phyloP scores from a whole-genome alignment of 2,888 invertebrate genomes.

The Drosophila colorata region DNA sequence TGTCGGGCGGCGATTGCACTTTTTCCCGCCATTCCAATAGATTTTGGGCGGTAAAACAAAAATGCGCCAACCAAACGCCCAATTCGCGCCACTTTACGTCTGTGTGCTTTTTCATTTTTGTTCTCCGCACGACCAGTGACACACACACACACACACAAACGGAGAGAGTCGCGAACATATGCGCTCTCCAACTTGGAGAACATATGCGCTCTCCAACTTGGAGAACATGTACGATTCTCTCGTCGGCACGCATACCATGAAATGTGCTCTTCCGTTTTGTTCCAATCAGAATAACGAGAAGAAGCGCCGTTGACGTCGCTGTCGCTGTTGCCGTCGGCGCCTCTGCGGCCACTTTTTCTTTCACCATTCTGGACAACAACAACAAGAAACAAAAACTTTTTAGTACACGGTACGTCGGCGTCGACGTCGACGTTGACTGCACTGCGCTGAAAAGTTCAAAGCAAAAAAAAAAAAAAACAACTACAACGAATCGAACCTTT shows the following conservation, averaged over 20 bases:
- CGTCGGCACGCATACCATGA: constrained; percentile 45
- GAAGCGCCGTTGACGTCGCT: constrained; percentile 20
- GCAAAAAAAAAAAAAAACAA: constrained; percentile 41
- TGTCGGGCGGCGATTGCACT: constrained; percentile 71
- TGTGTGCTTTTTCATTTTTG: constrained; percentile 54
- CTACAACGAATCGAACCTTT: constrained; percentile 56
- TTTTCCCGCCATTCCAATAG: constrained; percentile 74
- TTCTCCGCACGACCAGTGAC: constrained; percentile 44
- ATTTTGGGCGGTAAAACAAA: constrained; percentile 79
- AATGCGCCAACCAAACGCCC: constrained; percentile 77
- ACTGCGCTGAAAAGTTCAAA: constrained; percentile 69
- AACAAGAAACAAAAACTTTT: constrained; percentile 62
- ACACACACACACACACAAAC: constrained; percentile 38
- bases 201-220: constrained; percentile 42
- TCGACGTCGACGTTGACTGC: constrained; percentile 27
- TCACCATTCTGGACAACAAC: constrained; percentile 47
- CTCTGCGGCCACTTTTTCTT: constrained; percentile 61
- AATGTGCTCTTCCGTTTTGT: constrained; percentile 67
- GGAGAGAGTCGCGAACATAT: neutral
- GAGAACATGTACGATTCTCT: constrained; percentile 27
- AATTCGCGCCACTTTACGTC: constrained; percentile 77
- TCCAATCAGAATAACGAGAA: constrained; percentile 72
- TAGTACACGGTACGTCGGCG: constrained; percentile 38
- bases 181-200: constrained; percentile 43
- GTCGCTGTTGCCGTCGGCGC: constrained; percentile 23